These are phyloP conservation scores for Solenopsis invicta DNA, from an alignment of 1,140 invertebrate species.

Conservation along the genomic window DNA sequence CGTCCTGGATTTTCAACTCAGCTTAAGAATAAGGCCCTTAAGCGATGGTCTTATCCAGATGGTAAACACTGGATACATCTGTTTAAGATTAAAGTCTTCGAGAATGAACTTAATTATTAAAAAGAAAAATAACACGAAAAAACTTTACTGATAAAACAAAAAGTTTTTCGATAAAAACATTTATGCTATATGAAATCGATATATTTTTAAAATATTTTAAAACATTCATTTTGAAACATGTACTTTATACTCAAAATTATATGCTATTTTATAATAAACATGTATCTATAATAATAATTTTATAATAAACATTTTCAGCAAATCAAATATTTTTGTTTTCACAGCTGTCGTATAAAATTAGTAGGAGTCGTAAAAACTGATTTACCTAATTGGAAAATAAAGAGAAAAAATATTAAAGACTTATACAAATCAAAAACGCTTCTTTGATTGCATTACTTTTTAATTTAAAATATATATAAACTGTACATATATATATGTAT, in stretches of 20 bases:
- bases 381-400: not conserved
- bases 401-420: not conserved
- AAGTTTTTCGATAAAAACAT: slow-evolving; percentile 7
- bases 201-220: slow-evolving; percentile 16
- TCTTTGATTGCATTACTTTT: slow-evolving; percentile 84
- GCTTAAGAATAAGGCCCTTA: slow-evolving; percentile 90
- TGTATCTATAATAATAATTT: not conserved
- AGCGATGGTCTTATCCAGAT: slow-evolving; percentile 91
- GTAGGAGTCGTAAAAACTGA: not conserved
- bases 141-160: not conserved
- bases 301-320: not conserved
- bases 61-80: slow-evolving; percentile 92
- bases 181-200: not conserved
- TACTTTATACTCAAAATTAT: not conserved
- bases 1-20: slow-evolving; percentile 93
- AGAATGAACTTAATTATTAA: not conserved
- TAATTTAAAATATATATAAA: slow-evolving; percentile 88
- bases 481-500: slow-evolving; percentile 86
- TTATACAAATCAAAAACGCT: slow-evolving; percentile 23
- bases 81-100: slow-evolving; percentile 86
- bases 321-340: not conserved
- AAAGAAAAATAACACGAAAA: not conserved
- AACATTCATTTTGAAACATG: slow-evolving; percentile 10
- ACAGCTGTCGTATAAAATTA: not conserved
- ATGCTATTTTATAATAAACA: not conserved